Base-by-base conservation (phyloP, 1,140 invertebrate genomes). In the Bombus difficillimus region DNA sequence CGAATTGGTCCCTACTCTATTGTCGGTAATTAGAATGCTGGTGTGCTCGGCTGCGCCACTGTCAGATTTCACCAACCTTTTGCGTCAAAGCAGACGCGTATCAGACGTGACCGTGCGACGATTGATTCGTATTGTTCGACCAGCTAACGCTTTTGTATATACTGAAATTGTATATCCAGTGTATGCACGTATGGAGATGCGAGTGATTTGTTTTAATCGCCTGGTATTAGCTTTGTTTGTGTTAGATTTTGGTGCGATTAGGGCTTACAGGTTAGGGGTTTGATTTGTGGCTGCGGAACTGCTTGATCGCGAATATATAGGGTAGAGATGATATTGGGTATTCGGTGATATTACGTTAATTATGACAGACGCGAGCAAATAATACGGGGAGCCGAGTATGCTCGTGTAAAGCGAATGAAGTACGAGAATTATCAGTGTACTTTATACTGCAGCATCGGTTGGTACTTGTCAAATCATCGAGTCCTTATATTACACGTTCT, bases 11-110 rank as follows among this genome's bases (percentile, higher is more conserved):
- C 39, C 34, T 57, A 37, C 66, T 43, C 76, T 88, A 72, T 81
- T 74, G 83, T 85, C 41, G 57, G 18, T 83, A 83, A 89, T 89
- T 89, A 83, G 76, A 81, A 69, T 47, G 43, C 57, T n/a, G 59
- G 18, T 32, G 78, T 41, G 34, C 53, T 9, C 22, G 25, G 57
- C 25, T 37, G 34, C 9, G 28, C 69, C 25, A 53, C 57, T 41
- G 71, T 85, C 83, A 85, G 78, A 74, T 28, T 68, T 81, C 77
- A 85, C 1, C 32, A 74, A 81, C 59, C 78, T 66, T 74, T 57
- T 34, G 43, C 57, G 34, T 85, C 57, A 68, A 68, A 68, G 76
- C 43, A 32, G 68, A 74, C 43, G 4, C 59, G 57, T 2, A 66
- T 64, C 32, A n/a, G 25, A 39, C 12, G 53, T 22, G 34, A 32